Evolutionary conservation across 2,888 invertebrate genomes (phyloP).

Genomic region (Lottia scabra): DNA sequence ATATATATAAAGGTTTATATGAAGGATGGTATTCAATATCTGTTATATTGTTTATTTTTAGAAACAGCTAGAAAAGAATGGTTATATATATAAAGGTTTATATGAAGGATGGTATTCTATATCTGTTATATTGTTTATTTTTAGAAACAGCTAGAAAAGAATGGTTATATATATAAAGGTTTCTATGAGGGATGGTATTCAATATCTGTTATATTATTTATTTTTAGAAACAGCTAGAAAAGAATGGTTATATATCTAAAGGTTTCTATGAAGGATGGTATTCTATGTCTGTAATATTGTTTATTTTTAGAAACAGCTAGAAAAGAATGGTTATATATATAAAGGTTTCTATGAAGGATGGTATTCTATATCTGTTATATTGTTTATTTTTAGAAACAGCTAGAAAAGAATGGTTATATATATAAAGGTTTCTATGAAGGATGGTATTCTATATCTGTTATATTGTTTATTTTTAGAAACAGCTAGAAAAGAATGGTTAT

Average conservation of each 20-base stretch:
- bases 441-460: conserved; percentile 91
- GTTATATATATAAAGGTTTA: conserved; percentile 84
- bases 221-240: too few relatives aligned
- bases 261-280: conserved; percentile 5
- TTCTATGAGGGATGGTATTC: conserved; percentile 97
- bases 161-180: conserved; percentile 85
- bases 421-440: conserved; percentile 91
- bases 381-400: too few relatives aligned
- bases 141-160: conserved; percentile 67
- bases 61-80: conserved; percentile 72
- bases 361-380: conserved; percentile 85
- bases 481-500: too few relatives aligned
- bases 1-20: too few relatives aligned
- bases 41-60: background rate
- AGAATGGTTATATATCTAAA: too few relatives aligned
- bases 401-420: conserved; percentile 77
- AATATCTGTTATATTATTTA: conserved; percentile 73
- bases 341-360: conserved; percentile 91
- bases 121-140: conserved; percentile 71
- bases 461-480: too few relatives aligned
- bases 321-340: conserved; percentile 80
- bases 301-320: conserved; percentile 64
- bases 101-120: conserved; percentile 97
- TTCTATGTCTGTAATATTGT: background rate
- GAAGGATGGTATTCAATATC: conserved; percentile 5